Conservation (phyloP, 1,140 invertebrate genomes). For the Bacillus rossius region DNA sequence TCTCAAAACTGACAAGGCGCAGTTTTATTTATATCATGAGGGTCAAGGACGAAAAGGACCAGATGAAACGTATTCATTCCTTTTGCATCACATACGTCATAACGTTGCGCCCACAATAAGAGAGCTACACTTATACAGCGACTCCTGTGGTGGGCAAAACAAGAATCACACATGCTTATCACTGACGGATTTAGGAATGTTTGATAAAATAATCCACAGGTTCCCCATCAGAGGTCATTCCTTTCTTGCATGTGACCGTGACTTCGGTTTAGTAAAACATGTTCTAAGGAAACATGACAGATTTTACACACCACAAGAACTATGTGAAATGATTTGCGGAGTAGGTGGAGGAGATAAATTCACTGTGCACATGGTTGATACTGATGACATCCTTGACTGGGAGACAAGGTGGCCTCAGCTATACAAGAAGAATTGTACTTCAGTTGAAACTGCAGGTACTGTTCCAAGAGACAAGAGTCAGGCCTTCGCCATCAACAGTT, state of each 20-base stretch:
- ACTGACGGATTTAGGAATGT: neutral
- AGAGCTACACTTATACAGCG: constrained; percentile 4
- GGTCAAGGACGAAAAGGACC: neutral
- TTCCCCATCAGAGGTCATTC: constrained; percentile 20
- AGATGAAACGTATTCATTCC: neutral
- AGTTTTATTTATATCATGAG: neutral
- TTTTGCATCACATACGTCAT: constrained; percentile 2
- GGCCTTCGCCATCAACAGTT: no score
- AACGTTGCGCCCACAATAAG: neutral
- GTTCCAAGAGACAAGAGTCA: no score
- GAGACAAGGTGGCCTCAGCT: constrained; percentile 19
- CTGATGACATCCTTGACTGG: constrained; percentile 14
- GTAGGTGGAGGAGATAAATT: constrained; percentile 6
- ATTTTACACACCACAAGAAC: constrained; percentile 14
- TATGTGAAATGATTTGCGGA: constrained; percentile 2
- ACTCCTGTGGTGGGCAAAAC: constrained; percentile 5
- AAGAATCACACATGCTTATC: constrained; percentile 1
- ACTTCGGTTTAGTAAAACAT: constrained; percentile 20
- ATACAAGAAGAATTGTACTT: constrained; percentile 19
- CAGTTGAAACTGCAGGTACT: no score
- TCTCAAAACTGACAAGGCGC: neutral
- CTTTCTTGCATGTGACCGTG: constrained; percentile 21
- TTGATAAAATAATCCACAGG: constrained; percentile 6
- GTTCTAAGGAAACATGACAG: constrained; percentile 14
- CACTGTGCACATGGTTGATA: constrained; percentile 5